These are phyloP conservation scores for Pseudochirops corinnae DNA, from an alignment of 2,797 vertebrate species.

Conservation along the genomic window DNA sequence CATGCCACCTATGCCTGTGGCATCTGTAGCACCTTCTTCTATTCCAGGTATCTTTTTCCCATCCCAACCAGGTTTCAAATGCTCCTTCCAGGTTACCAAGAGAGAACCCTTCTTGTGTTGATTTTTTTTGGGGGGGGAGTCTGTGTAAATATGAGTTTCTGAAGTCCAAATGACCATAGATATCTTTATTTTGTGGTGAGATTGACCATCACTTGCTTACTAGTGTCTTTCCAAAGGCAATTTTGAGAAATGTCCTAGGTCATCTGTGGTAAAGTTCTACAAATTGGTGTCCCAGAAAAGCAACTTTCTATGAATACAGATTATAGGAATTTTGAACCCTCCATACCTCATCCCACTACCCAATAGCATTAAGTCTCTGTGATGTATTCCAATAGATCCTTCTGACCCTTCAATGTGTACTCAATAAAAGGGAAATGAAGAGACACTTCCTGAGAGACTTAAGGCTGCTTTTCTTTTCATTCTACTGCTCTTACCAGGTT, in stretches of 20 bases:
- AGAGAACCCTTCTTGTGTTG: not conserved
- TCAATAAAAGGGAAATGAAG: conserved; percentile 73
- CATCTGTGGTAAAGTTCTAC: not conserved
- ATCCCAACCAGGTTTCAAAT: not conserved
- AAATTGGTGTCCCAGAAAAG: not conserved
- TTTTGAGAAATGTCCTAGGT: not conserved
- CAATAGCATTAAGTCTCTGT: conserved; percentile 63
- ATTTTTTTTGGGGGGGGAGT: no score
- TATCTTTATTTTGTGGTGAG: not conserved
- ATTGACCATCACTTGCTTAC: not conserved
- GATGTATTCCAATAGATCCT: conserved; percentile 77
- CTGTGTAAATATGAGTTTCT: not conserved
- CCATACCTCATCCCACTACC: not conserved
- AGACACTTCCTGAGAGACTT: conserved; percentile 76
- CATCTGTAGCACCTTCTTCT: conserved; percentile 97
- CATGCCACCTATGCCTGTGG: conserved; percentile 98
- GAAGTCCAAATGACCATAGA: not conserved
- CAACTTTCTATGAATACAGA: not conserved
- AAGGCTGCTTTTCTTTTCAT: not conserved
- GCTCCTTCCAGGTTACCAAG: accelerated
- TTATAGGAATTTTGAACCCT: not conserved
- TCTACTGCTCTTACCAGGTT: not conserved
- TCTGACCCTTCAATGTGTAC: conserved; percentile 73
- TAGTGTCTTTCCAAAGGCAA: not conserved
- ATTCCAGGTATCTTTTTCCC: conserved; percentile 91